Evolutionary conservation across 2,888 invertebrate genomes (phyloP).

Genomic region (Nemotelus nigrinus): DNA sequence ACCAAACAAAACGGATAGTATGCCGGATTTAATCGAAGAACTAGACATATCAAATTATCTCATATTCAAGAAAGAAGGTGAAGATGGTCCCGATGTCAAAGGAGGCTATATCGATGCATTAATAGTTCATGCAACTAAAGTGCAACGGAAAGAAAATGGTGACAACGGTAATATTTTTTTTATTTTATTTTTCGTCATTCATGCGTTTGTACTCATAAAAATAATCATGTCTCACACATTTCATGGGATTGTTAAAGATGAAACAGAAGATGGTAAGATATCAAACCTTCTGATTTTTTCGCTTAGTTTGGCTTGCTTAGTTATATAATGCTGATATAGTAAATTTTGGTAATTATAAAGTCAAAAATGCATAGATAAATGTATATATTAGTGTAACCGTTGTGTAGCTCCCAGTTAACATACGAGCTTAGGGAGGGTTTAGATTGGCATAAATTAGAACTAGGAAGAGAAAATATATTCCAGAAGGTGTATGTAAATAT

Average conservation of each 20-base stretch:
- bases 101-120: constrained; percentile 95
- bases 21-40: constrained; percentile 76
- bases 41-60: constrained; percentile 83
- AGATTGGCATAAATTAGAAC: too few relatives aligned
- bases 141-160: constrained; percentile 75
- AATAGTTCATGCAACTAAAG: constrained; percentile 94
- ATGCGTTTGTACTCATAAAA: neutral
- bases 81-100: constrained; percentile 90
- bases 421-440: too few relatives aligned
- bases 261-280: constrained; percentile 66
- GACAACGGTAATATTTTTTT: constrained; percentile 23
- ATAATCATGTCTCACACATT: constrained; percentile 12
- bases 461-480: too few relatives aligned
- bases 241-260: constrained; percentile 58
- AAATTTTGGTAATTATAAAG: too few relatives aligned
- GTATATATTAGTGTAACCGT: too few relatives aligned
- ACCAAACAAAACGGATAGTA: constrained; percentile 54
- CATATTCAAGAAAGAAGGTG: constrained; percentile 79
- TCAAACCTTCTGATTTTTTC: neutral
- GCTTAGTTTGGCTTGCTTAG: too few relatives aligned
- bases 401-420: too few relatives aligned
- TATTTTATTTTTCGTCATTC: constrained; percentile 10
- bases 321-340: too few relatives aligned
- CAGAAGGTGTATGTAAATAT: too few relatives aligned
- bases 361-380: too few relatives aligned